Evolutionary conservation across 2,888 invertebrate species (phyloP), one percentile per base, ranked within the genome.

Genomic region (Ormyrus pomaceus): DNA sequence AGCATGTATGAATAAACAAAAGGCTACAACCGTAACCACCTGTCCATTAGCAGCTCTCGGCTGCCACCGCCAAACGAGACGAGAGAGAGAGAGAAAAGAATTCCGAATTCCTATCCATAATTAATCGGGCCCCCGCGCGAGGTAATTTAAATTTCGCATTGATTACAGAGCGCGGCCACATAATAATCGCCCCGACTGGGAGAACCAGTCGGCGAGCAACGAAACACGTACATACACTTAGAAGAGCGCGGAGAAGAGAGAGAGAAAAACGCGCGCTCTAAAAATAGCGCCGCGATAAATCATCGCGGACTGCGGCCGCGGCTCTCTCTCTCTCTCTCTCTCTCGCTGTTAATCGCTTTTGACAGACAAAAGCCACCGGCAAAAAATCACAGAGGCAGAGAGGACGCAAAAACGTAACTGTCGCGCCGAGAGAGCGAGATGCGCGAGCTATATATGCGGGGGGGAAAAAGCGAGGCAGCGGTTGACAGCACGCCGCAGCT

Each of bases 251-350:
- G 55, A 55, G 56, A 65, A 2, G 2, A 2, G 19, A 19, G 19
- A 19, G 19, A 19, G 19, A 19, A 19, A 19, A 19, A 19, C 19
- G 19, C 19, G 19, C 19, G 19, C 19, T 19, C 64, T 74, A 68
- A 75, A 75, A 75, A 75, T 75, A 75, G 59, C 59, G 7, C 10
- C 19, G 19, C n/a, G 53, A 73, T 68, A 66, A 75, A 59, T 75
- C 66, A 59, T 66, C 62, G 74, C 10, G 53, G n/a, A 62, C 19
- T 19, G 45, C 7, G 51, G 56, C 8, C 5, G 19, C 19, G 19
- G 19, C 19, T 19, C 19, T 1, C 19, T 19, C 19, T 19, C 19
- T 19, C 19, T 19, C 19, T 19, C 19, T 19, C 19, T 19, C 19
- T 19, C 19, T 19, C 6, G 19, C 34, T 48, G 45, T 64, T 51